These are phyloP conservation scores for Diglossa cyanea DNA, from an alignment of 2,797 vertebrate species.

Conservation along the genomic window DNA sequence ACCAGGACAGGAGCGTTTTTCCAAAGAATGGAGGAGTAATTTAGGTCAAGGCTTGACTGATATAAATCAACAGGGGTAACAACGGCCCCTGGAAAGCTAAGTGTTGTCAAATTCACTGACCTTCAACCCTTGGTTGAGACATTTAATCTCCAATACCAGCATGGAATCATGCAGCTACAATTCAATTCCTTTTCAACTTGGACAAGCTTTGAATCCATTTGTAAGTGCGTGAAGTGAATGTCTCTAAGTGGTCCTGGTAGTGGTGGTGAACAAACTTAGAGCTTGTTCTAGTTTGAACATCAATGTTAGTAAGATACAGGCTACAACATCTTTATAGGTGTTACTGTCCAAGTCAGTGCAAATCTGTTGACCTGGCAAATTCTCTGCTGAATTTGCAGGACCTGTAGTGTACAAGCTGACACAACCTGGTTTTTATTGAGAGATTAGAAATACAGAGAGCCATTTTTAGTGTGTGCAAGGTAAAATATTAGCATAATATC, in stretches of 20 bases:
- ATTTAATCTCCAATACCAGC: background rate
- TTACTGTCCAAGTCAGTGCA: background rate
- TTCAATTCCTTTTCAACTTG: background rate
- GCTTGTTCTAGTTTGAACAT: background rate
- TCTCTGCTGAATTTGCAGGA: background rate
- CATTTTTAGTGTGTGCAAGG: background rate
- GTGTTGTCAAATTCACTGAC: background rate
- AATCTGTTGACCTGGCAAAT: background rate
- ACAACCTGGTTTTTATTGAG: background rate
- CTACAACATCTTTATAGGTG: background rate
- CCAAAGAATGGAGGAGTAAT: background rate
- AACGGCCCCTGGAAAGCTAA: background rate
- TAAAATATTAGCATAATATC: background rate
- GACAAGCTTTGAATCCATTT: background rate
- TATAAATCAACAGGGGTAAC: background rate
- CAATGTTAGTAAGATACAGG: background rate
- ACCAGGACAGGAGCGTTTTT: background rate
- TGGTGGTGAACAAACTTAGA: background rate
- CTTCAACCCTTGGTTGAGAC: background rate
- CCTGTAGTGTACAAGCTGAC: background rate
- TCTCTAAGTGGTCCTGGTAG: background rate
- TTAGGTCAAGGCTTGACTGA: background rate
- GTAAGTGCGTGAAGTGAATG: background rate
- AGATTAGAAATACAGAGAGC: background rate
- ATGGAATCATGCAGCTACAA: background rate